phyloP scores from a whole-genome alignment of 2,797 vertebrate genomes.

The Rhinatrema bivittatum region DNA sequence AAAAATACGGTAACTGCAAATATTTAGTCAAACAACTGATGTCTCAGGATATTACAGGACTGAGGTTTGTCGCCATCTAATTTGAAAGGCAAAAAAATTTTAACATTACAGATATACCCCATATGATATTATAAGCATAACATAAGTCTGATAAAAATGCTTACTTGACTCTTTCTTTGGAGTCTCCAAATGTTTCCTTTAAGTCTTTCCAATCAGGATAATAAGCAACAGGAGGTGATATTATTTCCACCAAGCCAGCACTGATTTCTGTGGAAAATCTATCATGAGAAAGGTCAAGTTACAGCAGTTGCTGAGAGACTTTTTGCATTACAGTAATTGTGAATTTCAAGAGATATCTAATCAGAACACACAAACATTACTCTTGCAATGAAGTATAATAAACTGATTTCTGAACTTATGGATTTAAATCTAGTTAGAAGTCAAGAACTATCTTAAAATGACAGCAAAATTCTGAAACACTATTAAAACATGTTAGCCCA shows the following conservation, averaged over 20 bases:
- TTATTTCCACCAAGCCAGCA: constrained; percentile 91
- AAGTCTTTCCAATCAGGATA: constrained; percentile 90
- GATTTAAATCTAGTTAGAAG: too few relatives aligned
- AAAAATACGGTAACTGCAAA: too few relatives aligned
- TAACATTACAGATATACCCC: constrained; percentile 32
- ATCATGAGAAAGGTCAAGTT: constrained; percentile 19
- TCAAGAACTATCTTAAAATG: too few relatives aligned
- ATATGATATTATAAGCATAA: constrained; percentile 25
- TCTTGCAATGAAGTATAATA: neutral
- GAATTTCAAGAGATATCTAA: neutral
- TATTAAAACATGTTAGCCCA: too few relatives aligned
- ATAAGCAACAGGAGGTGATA: constrained; percentile 86
- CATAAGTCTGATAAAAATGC: constrained; percentile 2
- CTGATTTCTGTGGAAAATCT: constrained; percentile 90
- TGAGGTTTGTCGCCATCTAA: neutral
- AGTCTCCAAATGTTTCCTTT: constrained; percentile 96
- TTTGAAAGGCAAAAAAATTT: constrained; percentile 23
- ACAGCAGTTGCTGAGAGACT: neutral
- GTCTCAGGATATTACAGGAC: neutral
- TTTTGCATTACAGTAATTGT: too few relatives aligned
- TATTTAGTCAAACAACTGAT: too few relatives aligned
- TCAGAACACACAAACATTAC: neutral
- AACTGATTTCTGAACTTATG: too few relatives aligned
- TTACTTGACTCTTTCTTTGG: constrained; percentile 91
- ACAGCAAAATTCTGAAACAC: too few relatives aligned